Evolutionary conservation across 1,140 invertebrate genomes (phyloP).

Genomic region (Drosophila setifemur): DNA sequence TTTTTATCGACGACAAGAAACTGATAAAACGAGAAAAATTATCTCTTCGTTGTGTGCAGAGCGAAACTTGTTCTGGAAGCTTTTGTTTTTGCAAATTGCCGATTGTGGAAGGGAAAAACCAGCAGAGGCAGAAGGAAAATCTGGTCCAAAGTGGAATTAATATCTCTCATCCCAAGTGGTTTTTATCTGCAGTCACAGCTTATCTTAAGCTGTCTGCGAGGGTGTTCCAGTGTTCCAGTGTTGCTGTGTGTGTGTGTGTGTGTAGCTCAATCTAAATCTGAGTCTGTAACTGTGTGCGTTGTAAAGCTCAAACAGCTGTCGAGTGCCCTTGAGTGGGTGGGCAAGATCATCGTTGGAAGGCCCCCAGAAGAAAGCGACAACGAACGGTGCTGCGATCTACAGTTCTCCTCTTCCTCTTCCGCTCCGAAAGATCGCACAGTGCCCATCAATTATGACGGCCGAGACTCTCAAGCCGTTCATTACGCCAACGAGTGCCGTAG

Average conservation of each 20-base stretch:
- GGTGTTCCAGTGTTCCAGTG: background rate
- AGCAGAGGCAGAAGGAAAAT: conserved; percentile 17
- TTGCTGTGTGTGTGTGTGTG: background rate
- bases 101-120: conserved; percentile 32
- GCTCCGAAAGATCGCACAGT: conserved; percentile 16
- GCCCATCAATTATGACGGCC: conserved; percentile 72
- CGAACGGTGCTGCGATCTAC: background rate
- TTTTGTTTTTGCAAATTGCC: conserved; percentile 40
- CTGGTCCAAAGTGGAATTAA: conserved; percentile 1
- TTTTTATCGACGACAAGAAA: conserved; percentile 29
- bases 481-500: conserved; percentile 63
- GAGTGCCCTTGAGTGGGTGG: conserved; percentile 40
- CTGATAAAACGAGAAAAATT: conserved; percentile 47
- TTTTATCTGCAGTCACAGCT: conserved; percentile 20
- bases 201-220: conserved; percentile 16
- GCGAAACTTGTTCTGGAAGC: conserved; percentile 38
- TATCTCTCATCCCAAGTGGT: conserved; percentile 8
- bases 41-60: conserved; percentile 1
- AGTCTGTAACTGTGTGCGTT: background rate
- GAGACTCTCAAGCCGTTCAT: conserved; percentile 82
- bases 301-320: conserved; percentile 34
- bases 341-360: conserved; percentile 12
- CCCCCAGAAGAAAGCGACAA: background rate
- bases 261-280: background rate
- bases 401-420: conserved; percentile 6